phyloP scores from a whole-genome alignment of 2,113 vertebrate genomes.

The Noctilio leporinus region DNA sequence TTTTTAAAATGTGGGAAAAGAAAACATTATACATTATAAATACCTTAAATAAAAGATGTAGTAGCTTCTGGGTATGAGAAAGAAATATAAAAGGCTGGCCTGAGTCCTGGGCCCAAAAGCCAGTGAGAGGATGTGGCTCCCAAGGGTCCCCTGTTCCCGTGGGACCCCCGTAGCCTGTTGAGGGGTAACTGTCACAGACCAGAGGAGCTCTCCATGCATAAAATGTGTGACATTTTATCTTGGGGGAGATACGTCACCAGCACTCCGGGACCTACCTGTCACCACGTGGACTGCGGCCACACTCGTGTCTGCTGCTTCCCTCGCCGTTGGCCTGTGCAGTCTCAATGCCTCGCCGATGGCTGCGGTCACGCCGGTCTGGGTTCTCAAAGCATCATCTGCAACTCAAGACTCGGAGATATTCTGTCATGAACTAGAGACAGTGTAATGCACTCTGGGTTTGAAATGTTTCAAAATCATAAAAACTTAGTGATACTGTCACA shows the following conservation, averaged over 20 bases:
- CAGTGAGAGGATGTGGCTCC: not conserved
- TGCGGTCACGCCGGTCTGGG: not conserved
- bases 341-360: not conserved
- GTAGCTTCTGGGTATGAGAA: not conserved
- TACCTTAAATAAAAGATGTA: not conserved
- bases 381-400: not conserved
- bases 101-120: not conserved
- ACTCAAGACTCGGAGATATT: not conserved
- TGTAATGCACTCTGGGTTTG: not conserved
- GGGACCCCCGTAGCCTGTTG: not conserved
- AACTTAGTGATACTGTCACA: not conserved
- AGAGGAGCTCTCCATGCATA: not conserved
- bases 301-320: not conserved
- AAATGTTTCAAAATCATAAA: not conserved
- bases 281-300: not conserved
- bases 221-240: not conserved
- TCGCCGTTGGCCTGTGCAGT: not conserved
- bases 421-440: not conserved
- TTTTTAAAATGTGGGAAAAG: not conserved
- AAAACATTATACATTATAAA: not conserved
- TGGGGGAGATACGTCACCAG: accelerated
- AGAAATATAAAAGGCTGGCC: not conserved
- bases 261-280: not conserved
- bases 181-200: not conserved
- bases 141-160: not conserved